Evolutionary conservation across 1,140 invertebrate genomes (phyloP).

Genomic region (Paralvinella palmiformis): DNA sequence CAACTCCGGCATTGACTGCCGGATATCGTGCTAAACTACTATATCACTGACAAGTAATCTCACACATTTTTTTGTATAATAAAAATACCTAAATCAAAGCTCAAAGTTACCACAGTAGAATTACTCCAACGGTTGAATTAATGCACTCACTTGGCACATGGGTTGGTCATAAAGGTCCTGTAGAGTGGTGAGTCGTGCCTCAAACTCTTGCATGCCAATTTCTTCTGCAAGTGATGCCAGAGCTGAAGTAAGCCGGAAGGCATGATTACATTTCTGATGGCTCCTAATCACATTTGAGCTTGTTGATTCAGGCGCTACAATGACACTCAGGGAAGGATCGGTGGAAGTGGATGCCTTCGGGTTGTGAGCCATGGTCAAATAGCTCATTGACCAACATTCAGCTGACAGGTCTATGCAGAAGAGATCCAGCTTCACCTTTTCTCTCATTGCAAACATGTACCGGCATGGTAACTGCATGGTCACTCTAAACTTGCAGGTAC

Average conservation of each 20-base stretch:
- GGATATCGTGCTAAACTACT: too few species aligned
- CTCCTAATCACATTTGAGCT: neutral
- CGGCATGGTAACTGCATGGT: neutral
- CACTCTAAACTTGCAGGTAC: neutral
- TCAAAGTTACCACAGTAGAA: too few species aligned
- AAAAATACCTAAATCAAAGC: too few species aligned
- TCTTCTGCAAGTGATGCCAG: neutral
- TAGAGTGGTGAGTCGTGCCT: neutral
- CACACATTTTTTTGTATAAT: too few species aligned
- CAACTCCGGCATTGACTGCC: too few species aligned
- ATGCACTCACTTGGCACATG: too few species aligned
- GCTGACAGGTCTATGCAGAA: neutral
- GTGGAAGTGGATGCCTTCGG: neutral
- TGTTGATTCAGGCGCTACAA: neutral
- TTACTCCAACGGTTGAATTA: too few species aligned
- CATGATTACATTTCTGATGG: neutral
- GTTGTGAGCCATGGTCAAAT: neutral
- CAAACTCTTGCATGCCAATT: conserved; percentile 1
- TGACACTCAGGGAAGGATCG: neutral
- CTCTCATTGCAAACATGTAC: neutral
- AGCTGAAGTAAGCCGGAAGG: neutral
- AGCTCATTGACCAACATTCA: neutral
- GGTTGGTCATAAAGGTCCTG: neutral
- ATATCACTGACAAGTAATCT: too few species aligned
- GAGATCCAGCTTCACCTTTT: neutral